Conservation (phyloP, 2,888 invertebrate species). For the Orthonychiurus folsomi region DNA sequence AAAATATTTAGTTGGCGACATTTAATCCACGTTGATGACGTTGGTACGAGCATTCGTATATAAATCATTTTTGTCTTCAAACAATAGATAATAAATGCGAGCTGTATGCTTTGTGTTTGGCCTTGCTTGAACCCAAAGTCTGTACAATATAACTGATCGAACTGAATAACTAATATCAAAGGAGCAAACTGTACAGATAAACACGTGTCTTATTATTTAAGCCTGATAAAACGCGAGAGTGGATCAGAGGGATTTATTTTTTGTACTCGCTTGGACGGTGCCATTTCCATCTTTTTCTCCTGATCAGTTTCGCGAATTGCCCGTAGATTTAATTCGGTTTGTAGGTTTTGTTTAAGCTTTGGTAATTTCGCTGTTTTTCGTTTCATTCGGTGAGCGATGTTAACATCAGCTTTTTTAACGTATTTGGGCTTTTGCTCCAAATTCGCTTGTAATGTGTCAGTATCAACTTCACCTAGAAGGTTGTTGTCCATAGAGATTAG, state of each 20-base stretch:
- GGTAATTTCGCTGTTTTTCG: slow-evolving; percentile 36
- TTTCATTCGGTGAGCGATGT: slow-evolving; percentile 29
- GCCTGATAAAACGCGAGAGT: neutral
- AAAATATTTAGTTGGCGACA: too few species aligned
- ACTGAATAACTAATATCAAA: too few species aligned
- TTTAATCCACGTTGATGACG: too few species aligned
- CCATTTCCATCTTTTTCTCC: neutral
- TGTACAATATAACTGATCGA: too few species aligned
- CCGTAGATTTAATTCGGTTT: slow-evolving; percentile 30
- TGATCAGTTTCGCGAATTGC: slow-evolving; percentile 15
- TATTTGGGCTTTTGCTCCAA: slow-evolving; percentile 57
- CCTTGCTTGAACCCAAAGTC: too few species aligned
- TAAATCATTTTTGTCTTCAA: too few species aligned
- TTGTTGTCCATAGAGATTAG: slow-evolving; percentile 81
- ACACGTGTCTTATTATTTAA: too few species aligned
- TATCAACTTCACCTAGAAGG: slow-evolving; percentile 73
- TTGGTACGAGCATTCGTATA: too few species aligned
- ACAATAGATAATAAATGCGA: too few species aligned
- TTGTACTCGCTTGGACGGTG: neutral
- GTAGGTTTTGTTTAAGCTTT: slow-evolving; percentile 32
- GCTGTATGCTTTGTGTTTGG: too few species aligned
- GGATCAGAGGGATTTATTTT: neutral
- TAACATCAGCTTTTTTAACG: slow-evolving; percentile 37
- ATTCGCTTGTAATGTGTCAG: slow-evolving; percentile 65
- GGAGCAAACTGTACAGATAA: too few species aligned